A percentile compares a stretch with the other conserved stretches of the same genome.
Conservation (phyloP, 2,888 invertebrate genomes). For the Timema podura region DNA sequence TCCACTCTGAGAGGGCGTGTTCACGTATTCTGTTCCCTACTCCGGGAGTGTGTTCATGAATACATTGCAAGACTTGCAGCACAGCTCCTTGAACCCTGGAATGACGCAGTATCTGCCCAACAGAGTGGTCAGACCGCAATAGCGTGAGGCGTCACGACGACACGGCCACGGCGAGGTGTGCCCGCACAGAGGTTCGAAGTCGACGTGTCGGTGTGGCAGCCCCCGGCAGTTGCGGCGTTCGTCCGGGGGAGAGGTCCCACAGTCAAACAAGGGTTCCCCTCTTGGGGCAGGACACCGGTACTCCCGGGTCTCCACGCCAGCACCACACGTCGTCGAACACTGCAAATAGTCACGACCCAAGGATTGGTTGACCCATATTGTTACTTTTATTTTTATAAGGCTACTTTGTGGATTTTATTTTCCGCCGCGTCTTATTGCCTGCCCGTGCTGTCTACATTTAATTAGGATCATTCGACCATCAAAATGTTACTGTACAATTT, state of each 20-base stretch:
- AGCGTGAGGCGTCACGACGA: constrained; percentile 46
- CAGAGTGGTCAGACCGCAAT: constrained; percentile 49
- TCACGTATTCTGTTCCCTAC: too few species aligned
- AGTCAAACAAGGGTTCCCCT: constrained; percentile 47
- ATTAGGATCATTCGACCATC: too few species aligned
- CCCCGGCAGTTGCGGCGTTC: constrained; percentile 52
- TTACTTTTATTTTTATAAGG: too few species aligned
- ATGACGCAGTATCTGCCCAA: constrained; percentile 54
- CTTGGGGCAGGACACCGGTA: constrained; percentile 52
- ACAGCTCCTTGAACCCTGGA: constrained; percentile 54
- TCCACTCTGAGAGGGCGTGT: too few species aligned
- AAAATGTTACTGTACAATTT: too few species aligned
- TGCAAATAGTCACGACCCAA: constrained; percentile 38
- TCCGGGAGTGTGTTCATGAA: too few species aligned
- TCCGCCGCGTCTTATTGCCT: too few species aligned
- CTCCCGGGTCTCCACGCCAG: constrained; percentile 53
- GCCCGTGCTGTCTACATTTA: too few species aligned
- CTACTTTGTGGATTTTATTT: too few species aligned
- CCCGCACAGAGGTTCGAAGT: constrained; percentile 38
- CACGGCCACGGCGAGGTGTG: constrained; percentile 37
- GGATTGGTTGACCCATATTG: too few species aligned
- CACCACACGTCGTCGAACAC: constrained; percentile 61
- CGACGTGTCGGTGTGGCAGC: constrained; percentile 29
- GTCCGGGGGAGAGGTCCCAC: constrained; percentile 52
- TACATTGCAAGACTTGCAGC: constrained; percentile 44